Evolutionary conservation across 2,113 vertebrate species (phyloP).

Genomic region (Amazona vittata): DNA sequence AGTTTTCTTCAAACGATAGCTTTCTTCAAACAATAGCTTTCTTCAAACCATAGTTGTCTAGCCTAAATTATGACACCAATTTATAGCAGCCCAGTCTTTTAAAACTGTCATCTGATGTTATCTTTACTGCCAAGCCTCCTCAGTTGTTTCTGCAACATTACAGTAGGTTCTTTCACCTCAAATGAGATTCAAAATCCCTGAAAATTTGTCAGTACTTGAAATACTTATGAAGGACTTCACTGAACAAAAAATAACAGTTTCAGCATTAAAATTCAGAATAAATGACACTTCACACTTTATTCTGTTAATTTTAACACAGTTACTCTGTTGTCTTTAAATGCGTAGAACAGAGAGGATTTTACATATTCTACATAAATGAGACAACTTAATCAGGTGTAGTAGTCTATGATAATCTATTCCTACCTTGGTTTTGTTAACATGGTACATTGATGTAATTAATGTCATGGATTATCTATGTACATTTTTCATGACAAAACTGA

Average conservation of each 20-base stretch:
- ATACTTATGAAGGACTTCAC: slow-evolving; percentile 26
- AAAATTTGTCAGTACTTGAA: slow-evolving; percentile 24
- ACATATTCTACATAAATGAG: slow-evolving; percentile 34
- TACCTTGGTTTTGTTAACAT: slow-evolving; percentile 26
- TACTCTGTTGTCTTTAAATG: slow-evolving; percentile 41
- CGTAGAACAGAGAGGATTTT: slow-evolving; percentile 34
- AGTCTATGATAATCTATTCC: slow-evolving; percentile 48
- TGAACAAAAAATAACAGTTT: slow-evolving; percentile 56
- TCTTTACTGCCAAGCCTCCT: neutral
- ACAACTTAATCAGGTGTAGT: slow-evolving; percentile 60
- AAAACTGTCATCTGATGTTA: neutral
- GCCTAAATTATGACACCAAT: neutral
- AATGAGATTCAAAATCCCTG: slow-evolving; percentile 23
- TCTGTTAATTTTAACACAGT: slow-evolving; percentile 67
- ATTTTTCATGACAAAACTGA: neutral
- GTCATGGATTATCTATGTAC: neutral
- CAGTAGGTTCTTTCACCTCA: slow-evolving; percentile 27
- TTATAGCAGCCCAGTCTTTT: neutral
- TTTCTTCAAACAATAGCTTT: neutral
- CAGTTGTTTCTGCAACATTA: neutral
- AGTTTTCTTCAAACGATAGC: neutral
- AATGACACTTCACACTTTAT: slow-evolving; percentile 68
- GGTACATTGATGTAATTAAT: neutral
- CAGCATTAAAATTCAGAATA: slow-evolving; percentile 62
- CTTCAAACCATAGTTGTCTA: neutral